Conservation (phyloP, 2,888 invertebrate species). For the Drosophila histrio region DNA sequence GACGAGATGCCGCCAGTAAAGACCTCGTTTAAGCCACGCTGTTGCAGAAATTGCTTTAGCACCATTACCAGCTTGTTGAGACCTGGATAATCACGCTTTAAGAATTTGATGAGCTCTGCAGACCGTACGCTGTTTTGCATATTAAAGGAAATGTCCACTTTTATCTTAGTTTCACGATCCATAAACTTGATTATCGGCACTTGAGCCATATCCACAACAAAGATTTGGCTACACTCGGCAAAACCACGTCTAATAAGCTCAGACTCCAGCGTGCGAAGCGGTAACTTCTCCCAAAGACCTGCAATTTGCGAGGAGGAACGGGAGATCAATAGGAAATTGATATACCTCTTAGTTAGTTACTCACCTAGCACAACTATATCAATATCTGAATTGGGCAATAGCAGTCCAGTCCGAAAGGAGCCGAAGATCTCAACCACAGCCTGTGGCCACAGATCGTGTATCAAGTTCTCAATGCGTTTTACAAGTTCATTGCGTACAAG, state of each 20-base stretch:
- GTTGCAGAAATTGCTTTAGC: constrained; percentile 98
- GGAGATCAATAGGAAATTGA: not conserved
- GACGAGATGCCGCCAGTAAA: constrained; percentile 99
- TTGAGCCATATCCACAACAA: constrained; percentile 98
- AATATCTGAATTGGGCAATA: constrained; percentile 96
- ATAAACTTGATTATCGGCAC: constrained; percentile 99
- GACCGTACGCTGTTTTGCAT: constrained; percentile 98
- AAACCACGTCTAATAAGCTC: constrained; percentile 94
- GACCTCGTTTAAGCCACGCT: constrained; percentile 99
- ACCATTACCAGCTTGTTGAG: constrained; percentile 97
- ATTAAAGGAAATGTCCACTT: constrained; percentile 99
- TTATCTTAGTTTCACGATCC: constrained; percentile 91
- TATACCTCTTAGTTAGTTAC: not conserved
- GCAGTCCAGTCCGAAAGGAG: constrained; percentile 97
- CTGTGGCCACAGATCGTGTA: constrained; percentile 94
- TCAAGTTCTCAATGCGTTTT: constrained; percentile 92
- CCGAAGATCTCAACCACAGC: constrained; percentile 98
- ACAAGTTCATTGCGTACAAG: constrained; percentile 94
- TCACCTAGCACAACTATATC: constrained; percentile 88
- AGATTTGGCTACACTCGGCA: constrained; percentile 94
- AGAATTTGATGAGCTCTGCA: constrained; percentile 96
- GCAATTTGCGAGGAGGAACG: not conserved
- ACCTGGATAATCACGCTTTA: constrained; percentile 93
- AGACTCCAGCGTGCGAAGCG: constrained; percentile 94
- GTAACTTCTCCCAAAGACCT: constrained; percentile 93